Base-by-base conservation (phyloP, 2,797 vertebrate species). In the Erethizon dorsatum region DNA sequence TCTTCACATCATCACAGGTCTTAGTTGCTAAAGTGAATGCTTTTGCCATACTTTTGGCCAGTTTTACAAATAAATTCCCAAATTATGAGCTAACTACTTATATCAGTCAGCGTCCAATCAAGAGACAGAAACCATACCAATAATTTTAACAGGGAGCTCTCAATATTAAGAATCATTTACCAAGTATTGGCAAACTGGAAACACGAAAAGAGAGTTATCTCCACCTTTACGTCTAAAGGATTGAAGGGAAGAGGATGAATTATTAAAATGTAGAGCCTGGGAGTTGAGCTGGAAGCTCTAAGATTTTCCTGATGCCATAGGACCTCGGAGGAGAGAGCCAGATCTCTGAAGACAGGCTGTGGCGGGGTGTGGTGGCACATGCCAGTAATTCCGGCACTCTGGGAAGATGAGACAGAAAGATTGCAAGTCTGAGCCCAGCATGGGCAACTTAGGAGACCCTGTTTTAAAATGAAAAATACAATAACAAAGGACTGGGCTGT, bases 11-110 rank as follows among this genome's bases (percentile, higher is more conserved):
- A 61, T 78, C 33, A 45, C 6, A 79, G 22, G 6, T 92, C 26
- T 14, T 47, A 24, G 57, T 71, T 95, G 52, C 75, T 79, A 77
- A 28, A 63, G 50, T 77, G 63, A 71, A 92, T 12, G 59, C 18
- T 37, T 82, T 91, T 75, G 61, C 14, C 50, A 84, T 5, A 61
- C 13, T 73, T 65, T 56, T 67, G 37, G 80, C 61, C 33, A 78
- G 10, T 56, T 54, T 88, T 83, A 2, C 50, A 95, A 82, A 45
- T 67, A 59, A 63, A 50, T 71, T 89, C 95, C 83, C 77, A 56
- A 78, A 52, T 82, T 50, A 45, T 52, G 83, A 96, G 54, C 8
- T 83, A 37, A 17, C 22, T 63, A 18, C 22, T 79, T 59, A 3
- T 45, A 69, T 56, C 52, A 87, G 33, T 45, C 59, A 77, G 20